Evolutionary conservation across 2,888 invertebrate species (phyloP).

Genomic region (Amphimallon solstitiale): DNA sequence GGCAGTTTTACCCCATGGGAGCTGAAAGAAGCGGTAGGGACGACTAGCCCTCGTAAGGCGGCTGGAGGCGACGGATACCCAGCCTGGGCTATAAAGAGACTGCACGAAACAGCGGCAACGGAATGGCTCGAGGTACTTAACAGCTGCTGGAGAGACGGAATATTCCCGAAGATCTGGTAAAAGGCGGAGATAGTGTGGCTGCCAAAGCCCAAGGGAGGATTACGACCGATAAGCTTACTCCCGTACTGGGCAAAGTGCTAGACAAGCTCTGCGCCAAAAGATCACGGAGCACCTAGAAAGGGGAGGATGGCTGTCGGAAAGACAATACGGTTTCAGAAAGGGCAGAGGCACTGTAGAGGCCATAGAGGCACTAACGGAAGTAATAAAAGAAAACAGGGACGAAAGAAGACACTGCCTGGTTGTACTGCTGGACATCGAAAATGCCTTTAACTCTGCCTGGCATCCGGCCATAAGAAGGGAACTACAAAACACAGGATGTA

Average conservation of each 20-base stretch:
- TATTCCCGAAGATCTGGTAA: not conserved
- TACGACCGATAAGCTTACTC: not conserved
- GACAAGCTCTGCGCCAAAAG: not conserved
- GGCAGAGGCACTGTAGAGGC: too few species aligned
- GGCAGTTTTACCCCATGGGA: not conserved
- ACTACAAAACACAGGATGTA: too few species aligned
- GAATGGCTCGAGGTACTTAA: not conserved
- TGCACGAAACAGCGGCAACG: not conserved
- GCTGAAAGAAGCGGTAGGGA: not conserved
- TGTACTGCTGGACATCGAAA: too few species aligned
- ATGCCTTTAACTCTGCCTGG: too few species aligned
- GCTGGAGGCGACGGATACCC: not conserved
- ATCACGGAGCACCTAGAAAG: too few species aligned
- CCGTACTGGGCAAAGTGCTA: not conserved
- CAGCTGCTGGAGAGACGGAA: not conserved
- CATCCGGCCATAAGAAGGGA: too few species aligned
- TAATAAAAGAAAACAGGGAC: too few species aligned
- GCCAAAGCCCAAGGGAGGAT: not conserved
- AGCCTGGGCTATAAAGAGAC: not conserved
- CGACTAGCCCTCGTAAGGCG: not conserved
- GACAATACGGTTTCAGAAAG: too few species aligned
- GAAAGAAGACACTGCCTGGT: too few species aligned
- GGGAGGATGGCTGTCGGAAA: too few species aligned
- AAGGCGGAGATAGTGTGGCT: not conserved
- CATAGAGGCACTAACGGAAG: too few species aligned